These are phyloP conservation scores for Sturmia bella DNA, from an alignment of 2,888 invertebrate species.

Conservation along the genomic window DNA sequence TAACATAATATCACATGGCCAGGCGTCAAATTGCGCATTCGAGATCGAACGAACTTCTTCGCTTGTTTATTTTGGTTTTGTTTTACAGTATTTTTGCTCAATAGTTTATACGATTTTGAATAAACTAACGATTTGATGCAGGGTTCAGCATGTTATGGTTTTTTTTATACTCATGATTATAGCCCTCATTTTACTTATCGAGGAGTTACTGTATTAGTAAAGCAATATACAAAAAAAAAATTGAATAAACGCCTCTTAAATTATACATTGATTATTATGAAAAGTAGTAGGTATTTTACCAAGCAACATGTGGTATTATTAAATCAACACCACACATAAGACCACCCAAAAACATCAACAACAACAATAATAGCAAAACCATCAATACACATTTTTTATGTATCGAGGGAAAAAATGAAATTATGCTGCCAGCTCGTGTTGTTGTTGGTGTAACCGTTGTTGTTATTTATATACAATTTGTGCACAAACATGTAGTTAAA, in stretches of 20 bases:
- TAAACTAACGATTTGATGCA: too few relatives aligned
- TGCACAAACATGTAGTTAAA: slow-evolving; percentile 65
- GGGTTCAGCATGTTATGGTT: too few relatives aligned
- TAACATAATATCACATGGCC: too few relatives aligned
- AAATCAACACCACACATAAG: slow-evolving; percentile 56
- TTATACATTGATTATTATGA: slow-evolving; percentile 49
- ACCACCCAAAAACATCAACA: slow-evolving; percentile 15
- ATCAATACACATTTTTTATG: not conserved
- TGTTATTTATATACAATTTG: slow-evolving; percentile 42
- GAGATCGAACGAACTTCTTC: too few relatives aligned
- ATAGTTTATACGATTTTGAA: too few relatives aligned
- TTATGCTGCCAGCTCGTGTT: not conserved
- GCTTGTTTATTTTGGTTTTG: too few relatives aligned
- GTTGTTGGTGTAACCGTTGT: not conserved
- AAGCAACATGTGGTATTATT: slow-evolving; percentile 63
- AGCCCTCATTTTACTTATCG: too few relatives aligned
- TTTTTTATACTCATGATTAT: too few relatives aligned
- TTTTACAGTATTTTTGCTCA: too few relatives aligned
- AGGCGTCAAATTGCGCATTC: too few relatives aligned
- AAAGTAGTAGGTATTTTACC: slow-evolving; percentile 27
- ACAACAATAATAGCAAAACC: slow-evolving; percentile 3
- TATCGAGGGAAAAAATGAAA: slow-evolving; percentile 11
- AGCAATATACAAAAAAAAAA: slow-evolving; percentile 4
- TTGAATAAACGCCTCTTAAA: slow-evolving; percentile 56
- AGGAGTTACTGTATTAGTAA: too few relatives aligned